A percentile compares a stretch with the other conserved stretches of the same genome.
Conservation (phyloP, 1,140 invertebrate species). For the Macrocentrus cingulum region DNA sequence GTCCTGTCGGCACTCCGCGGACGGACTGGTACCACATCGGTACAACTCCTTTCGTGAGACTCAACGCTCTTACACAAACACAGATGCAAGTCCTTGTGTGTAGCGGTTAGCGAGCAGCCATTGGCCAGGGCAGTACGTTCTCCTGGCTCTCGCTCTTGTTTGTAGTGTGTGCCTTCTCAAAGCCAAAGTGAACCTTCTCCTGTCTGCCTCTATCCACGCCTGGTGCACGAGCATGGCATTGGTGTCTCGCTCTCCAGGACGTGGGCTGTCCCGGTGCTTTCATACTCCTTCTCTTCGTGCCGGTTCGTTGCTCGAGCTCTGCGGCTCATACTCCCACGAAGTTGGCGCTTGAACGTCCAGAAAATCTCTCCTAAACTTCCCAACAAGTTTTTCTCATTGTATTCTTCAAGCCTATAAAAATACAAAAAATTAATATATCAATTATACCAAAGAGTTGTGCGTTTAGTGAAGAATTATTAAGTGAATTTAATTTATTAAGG, state of each 20-base stretch:
- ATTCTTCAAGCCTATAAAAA: too few relatives aligned
- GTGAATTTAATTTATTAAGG: too few relatives aligned
- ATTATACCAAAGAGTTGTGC: too few relatives aligned
- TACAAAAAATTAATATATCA: too few relatives aligned
- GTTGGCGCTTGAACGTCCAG: neutral
- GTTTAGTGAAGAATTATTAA: too few relatives aligned
- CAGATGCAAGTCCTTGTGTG: conserved; percentile 40
- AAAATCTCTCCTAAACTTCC: neutral
- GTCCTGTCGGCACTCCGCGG: conserved; percentile 52
- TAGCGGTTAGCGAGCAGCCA: conserved; percentile 40
- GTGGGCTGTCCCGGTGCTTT: conserved; percentile 16
- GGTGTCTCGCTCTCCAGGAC: conserved; percentile 39
- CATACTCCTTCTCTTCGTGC: conserved; percentile 21
- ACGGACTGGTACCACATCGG: conserved; percentile 49
- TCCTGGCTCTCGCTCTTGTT: conserved; percentile 24
- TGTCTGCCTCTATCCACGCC: conserved; percentile 34
- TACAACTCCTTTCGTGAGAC: conserved; percentile 40
- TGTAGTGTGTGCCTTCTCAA: too few relatives aligned
- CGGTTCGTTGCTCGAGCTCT: conserved; percentile 23
- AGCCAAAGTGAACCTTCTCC: conserved; percentile 14
- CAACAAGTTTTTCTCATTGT: neutral
- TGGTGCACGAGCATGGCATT: conserved; percentile 29
- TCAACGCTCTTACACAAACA: conserved; percentile 27
- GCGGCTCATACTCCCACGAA: conserved; percentile 30
- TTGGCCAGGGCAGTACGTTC: conserved; percentile 39